These are phyloP conservation scores for Pantala flavescens DNA, from an alignment of 1,140 invertebrate species.

Conservation along the genomic window DNA sequence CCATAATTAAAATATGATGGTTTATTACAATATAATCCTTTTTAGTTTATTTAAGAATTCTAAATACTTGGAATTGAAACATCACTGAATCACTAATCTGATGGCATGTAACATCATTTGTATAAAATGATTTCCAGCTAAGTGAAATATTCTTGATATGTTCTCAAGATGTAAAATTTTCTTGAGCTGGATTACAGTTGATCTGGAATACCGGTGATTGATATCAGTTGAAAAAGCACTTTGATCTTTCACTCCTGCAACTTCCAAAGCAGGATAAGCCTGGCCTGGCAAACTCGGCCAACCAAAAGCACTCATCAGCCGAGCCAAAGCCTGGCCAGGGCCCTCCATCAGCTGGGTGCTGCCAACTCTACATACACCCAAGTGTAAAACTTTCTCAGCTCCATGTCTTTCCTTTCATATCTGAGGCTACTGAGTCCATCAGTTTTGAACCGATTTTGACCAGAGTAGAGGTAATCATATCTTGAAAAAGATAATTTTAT, in stretches of 20 bases:
- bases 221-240: not conserved
- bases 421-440: slow-evolving; percentile 82
- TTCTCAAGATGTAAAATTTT: not conserved
- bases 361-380: slow-evolving; percentile 58
- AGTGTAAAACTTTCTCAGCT: slow-evolving; percentile 60
- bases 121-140: not conserved
- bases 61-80: not conserved
- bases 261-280: not conserved
- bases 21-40: not conserved
- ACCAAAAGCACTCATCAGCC: not conserved
- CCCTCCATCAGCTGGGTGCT: slow-evolving; percentile 43
- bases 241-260: not conserved
- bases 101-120: not conserved
- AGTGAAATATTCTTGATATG: not conserved
- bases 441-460: slow-evolving; percentile 65
- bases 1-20: not conserved
- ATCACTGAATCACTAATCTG: not conserved
- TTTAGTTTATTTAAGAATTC: not conserved
- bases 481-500: slow-evolving; percentile 39
- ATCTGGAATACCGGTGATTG: not conserved
- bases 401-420: slow-evolving; percentile 60
- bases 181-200: not conserved
- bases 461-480: slow-evolving; percentile 72
- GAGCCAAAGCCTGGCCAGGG: slow-evolving; percentile 15
- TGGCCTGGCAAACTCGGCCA: not conserved